phyloP scores from a whole-genome alignment of 2,113 vertebrate genomes.

The Poecile atricapillus region DNA sequence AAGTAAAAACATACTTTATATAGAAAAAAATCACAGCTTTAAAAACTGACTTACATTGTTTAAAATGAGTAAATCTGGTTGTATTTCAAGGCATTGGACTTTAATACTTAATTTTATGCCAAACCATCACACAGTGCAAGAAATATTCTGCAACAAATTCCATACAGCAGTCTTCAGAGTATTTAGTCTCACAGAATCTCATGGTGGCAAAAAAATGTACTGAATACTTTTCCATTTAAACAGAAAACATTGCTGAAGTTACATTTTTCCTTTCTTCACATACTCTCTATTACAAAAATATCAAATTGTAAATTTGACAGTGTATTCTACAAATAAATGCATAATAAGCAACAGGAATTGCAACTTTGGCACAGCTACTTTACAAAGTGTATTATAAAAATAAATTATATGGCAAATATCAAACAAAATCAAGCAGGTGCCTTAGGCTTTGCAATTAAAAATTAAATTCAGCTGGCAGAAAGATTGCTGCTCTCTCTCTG shows the following conservation, averaged over 20 bases:
- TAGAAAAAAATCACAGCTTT: constrained; percentile 57
- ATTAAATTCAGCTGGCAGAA: constrained; percentile 58
- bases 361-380: constrained; percentile 58
- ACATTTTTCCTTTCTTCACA: constrained; percentile 32
- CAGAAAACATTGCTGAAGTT: constrained; percentile 23
- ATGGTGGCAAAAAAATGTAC: not conserved
- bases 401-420: constrained; percentile 71
- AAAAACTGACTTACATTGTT: constrained; percentile 50
- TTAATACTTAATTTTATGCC: constrained; percentile 37
- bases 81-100: constrained; percentile 55
- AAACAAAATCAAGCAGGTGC: constrained; percentile 52
- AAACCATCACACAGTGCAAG: constrained; percentile 47
- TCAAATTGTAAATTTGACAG: constrained; percentile 27
- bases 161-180: constrained; percentile 58
- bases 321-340: constrained; percentile 60
- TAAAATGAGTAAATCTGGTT: constrained; percentile 54
- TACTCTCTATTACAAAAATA: constrained; percentile 51
- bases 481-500: constrained; percentile 27
- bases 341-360: constrained; percentile 25
- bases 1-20: constrained; percentile 60
- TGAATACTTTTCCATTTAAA: constrained; percentile 41
- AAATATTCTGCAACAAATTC: constrained; percentile 29
- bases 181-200: constrained; percentile 34
- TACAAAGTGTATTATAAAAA: constrained; percentile 75
- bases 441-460: constrained; percentile 50